Evolutionary conservation across 1,140 invertebrate genomes (phyloP), one percentile per base, ranked within the genome.

Genomic region (Scaptomyza hsui): DNA sequence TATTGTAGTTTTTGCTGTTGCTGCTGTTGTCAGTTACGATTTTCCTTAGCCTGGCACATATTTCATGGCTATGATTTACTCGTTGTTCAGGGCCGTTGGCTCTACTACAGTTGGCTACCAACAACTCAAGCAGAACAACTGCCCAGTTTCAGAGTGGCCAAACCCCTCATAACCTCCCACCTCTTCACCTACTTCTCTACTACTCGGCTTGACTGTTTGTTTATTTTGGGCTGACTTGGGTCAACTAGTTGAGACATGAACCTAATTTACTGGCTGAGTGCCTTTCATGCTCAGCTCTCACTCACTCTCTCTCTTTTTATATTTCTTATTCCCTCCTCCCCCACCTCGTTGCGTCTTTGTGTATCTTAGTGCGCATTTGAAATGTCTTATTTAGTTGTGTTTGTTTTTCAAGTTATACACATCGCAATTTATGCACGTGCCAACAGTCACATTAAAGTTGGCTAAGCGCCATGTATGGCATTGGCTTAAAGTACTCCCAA

Each of bases 1-100:
- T 52, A 32, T 48, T 48, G 63, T 47, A 26, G 35, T 13, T 32
- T 21, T 52, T 13, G 44, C 42, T 55, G 32, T 19, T 56, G 52
- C 16, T 53, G 42, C 21, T 63, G 59, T 35, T 64, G 59, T 49
- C 56, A 61, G 56, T 49, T 71, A 53, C 37, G 51, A 37, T 67
- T 70, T 74, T 67, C 60, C 59, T 71, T 72, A 65, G 67, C 39
- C 72, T 77, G 73, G 69, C 81, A 78, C 81, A 86, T 86, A 88
- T 88, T 86, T 88, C 82, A 86, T 86, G 81, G 82, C 81, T 86
- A 86, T 86, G 81, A 86, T 86, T 86, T 86, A 88, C 65, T 88
- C 81, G 72, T 78, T 88, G 81, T 86, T 86, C 81, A 81, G 82
- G 81, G 81, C 81, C 62, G 82, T 88, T 86, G 78, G 53, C 65